Conservation (phyloP, 2,113 vertebrate species). For the Laticauda laticaudata region DNA sequence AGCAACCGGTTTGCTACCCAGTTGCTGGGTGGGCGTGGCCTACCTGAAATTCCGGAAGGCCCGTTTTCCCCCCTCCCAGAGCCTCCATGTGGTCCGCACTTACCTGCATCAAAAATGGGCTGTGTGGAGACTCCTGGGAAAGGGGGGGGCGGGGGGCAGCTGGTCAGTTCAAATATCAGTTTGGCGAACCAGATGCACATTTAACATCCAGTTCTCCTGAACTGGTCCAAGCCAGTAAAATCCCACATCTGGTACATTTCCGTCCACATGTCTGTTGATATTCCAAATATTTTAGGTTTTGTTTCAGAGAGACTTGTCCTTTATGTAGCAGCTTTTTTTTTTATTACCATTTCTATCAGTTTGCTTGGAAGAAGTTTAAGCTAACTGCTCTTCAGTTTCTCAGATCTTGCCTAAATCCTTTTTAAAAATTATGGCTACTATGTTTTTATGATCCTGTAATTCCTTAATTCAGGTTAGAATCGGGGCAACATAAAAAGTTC, state of each 20-base stretch:
- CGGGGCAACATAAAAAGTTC: neutral
- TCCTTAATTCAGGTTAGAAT: neutral
- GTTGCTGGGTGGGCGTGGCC: no score
- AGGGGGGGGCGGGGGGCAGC: no score
- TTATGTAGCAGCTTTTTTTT: neutral
- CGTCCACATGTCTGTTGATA: neutral
- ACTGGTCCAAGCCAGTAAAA: no score
- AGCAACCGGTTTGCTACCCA: no score
- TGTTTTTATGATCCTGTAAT: neutral
- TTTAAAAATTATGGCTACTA: neutral
- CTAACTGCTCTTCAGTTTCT: neutral
- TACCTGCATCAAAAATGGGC: no score
- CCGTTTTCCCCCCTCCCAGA: no score
- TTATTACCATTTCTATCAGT: neutral
- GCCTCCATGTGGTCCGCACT: no score
- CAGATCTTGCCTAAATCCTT: neutral
- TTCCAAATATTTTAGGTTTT: neutral
- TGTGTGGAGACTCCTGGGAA: no score
- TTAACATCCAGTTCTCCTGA: no score
- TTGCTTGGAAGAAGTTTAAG: neutral
- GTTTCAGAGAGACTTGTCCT: neutral
- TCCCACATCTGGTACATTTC: neutral
- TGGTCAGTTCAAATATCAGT: no score
- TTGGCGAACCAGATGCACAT: no score
- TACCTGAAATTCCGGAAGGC: no score